Evolutionary conservation across 2,888 invertebrate genomes (phyloP).

Genomic region (Schizotus pectinicornis): DNA sequence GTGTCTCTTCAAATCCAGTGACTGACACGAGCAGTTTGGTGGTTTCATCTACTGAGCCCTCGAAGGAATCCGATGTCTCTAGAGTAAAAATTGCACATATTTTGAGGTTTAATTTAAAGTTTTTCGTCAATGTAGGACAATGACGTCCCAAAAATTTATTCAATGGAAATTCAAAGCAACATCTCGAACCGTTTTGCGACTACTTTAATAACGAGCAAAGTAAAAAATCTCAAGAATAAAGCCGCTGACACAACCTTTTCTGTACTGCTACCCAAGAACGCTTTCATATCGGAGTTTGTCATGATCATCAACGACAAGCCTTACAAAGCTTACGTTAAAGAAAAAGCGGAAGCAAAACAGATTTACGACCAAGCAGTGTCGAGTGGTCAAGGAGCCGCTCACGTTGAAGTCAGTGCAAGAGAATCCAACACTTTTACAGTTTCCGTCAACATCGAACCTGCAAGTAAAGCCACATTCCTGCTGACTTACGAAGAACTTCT

Average conservation of each 20-base stretch:
- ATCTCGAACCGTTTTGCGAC: conserved; percentile 68
- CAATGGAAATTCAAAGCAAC: conserved; percentile 65
- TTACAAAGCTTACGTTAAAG: conserved; percentile 67
- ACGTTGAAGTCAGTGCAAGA: conserved; percentile 63
- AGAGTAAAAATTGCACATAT: not conserved
- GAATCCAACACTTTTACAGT: conserved; percentile 72
- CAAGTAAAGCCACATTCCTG: conserved; percentile 67
- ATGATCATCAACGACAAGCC: conserved; percentile 67
- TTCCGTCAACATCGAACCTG: conserved; percentile 68
- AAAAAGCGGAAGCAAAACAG: conserved; percentile 65
- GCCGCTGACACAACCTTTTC: conserved; percentile 68
- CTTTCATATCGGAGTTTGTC: conserved; percentile 69
- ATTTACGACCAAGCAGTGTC: conserved; percentile 56
- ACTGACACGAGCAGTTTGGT: not conserved
- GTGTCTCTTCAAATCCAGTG: too few species aligned
- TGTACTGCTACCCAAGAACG: conserved; percentile 69
- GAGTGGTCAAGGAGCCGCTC: conserved; percentile 65
- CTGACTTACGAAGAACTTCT: conserved; percentile 75
- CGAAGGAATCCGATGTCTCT: too few species aligned
- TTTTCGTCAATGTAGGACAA: not conserved
- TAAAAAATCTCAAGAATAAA: conserved; percentile 64
- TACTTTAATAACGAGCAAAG: conserved; percentile 67
- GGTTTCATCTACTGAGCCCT: not conserved
- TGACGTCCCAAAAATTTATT: conserved; percentile 57
- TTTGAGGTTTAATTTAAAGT: not conserved